A percentile compares a stretch with the other conserved stretches of the same genome.
Evolutionary conservation across 2,113 vertebrate genomes (phyloP).

Genomic region (Athene cunicularia): DNA sequence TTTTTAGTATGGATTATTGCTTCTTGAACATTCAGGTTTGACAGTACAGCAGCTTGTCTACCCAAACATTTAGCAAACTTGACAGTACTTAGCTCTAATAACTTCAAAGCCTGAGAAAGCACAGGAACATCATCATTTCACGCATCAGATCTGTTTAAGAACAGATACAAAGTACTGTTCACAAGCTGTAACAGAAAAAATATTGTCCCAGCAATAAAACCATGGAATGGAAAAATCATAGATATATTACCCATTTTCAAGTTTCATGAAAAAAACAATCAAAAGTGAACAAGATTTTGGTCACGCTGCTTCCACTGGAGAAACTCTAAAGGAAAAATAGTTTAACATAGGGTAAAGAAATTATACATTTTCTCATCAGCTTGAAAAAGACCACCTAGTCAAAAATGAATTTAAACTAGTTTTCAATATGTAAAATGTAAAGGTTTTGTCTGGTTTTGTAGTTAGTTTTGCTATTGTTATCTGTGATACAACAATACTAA

Average conservation of each 20-base stretch:
- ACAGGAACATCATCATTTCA: slow-evolving; percentile 26
- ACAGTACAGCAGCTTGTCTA: background rate
- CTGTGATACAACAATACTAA: background rate
- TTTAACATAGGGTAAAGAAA: slow-evolving; percentile 16
- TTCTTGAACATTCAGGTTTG: background rate
- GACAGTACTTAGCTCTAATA: background rate
- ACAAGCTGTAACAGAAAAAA: background rate
- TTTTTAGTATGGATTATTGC: background rate
- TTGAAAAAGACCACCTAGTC: background rate
- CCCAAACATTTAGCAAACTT: background rate
- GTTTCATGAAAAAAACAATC: background rate
- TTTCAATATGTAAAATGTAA: background rate
- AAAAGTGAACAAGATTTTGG: background rate
- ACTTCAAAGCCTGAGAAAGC: background rate
- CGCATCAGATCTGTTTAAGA: background rate
- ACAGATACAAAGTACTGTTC: background rate
- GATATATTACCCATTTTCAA: background rate
- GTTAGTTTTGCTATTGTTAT: background rate
- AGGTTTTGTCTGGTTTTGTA: background rate
- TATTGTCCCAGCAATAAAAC: slow-evolving; percentile 28
- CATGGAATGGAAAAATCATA: background rate
- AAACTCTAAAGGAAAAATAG: background rate
- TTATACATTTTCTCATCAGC: background rate
- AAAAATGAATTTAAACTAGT: slow-evolving; percentile 18
- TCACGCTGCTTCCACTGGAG: background rate